Evolutionary conservation across 1,140 invertebrate genomes (phyloP).

Genomic region (Drosophila suzukii): DNA sequence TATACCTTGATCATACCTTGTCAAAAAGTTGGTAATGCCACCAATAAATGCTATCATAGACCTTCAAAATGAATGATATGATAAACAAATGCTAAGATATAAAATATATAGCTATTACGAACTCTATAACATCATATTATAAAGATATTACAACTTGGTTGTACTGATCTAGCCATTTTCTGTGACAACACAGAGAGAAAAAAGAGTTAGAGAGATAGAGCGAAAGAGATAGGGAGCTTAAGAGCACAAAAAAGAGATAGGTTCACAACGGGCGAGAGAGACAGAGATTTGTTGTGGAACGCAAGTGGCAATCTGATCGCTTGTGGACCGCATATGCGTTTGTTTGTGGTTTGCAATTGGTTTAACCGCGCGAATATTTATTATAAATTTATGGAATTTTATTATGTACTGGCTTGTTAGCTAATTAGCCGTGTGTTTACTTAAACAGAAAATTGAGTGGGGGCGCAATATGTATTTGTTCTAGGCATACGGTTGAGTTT

Average conservation of each 20-base stretch:
- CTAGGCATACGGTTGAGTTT: neutral
- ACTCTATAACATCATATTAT: too few species aligned
- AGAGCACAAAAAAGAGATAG: neutral
- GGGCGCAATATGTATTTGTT: neutral
- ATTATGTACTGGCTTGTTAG: slow-evolving; percentile 41
- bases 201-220: neutral
- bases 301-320: slow-evolving; percentile 36
- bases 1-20: too few species aligned
- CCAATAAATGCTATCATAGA: neutral
- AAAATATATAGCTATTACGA: too few species aligned
- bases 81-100: neutral
- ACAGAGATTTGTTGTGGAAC: slow-evolving; percentile 30
- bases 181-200: slow-evolving; percentile 1
- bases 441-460: slow-evolving; percentile 16
- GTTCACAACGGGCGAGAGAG: neutral
- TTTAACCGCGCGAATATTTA: slow-evolving; percentile 49
- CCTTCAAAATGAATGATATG: neutral
- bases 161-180: neutral
- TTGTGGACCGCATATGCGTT: slow-evolving; percentile 20
- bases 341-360: slow-evolving; percentile 42
- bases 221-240: slow-evolving; percentile 1
- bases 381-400: slow-evolving; percentile 64
- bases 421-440: slow-evolving; percentile 48
- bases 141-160: too few species aligned
- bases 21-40: neutral